Evolutionary conservation across 2,113 vertebrate genomes (phyloP).

Genomic region (Petrocephalus microphthalmus): DNA sequence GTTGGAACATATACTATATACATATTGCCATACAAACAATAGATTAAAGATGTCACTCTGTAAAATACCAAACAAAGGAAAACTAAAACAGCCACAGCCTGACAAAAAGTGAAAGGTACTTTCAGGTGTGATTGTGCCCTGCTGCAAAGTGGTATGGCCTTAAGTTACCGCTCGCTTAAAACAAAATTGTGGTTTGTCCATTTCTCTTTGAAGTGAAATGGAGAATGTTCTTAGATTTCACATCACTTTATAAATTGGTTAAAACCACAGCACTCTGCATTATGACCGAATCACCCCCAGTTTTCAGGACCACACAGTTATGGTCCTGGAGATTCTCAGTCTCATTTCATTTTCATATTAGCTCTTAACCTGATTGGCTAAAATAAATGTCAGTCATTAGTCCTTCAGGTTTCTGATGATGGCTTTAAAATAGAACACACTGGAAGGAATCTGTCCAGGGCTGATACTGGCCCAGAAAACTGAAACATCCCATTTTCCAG

Average conservation of each 20-base stretch:
- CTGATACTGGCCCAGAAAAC: not conserved
- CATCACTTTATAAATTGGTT: not conserved
- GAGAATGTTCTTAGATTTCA: not conserved
- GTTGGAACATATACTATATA: constrained; percentile 46
- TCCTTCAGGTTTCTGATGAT: not conserved
- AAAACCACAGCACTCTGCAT: not conserved
- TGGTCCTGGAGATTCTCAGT: not conserved
- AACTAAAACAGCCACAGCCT: constrained; percentile 38
- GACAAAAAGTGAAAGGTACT: constrained; percentile 36
- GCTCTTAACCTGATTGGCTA: constrained; percentile 3
- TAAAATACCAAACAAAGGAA: constrained; percentile 41
- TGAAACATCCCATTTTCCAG: constrained; percentile 9
- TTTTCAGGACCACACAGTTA: not conserved
- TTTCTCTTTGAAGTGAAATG: not conserved
- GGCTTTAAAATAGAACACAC: not conserved
- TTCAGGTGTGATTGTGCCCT: constrained; percentile 30
- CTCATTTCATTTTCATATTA: not conserved
- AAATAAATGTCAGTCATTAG: constrained; percentile 1
- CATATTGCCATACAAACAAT: constrained; percentile 50
- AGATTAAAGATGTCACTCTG: constrained; percentile 41
- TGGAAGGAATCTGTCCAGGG: not conserved
- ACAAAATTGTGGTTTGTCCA: not conserved
- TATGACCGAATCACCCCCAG: not conserved
- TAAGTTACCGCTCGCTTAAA: constrained; percentile 3
- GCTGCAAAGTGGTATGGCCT: constrained; percentile 36